Conservation (phyloP, 1,140 invertebrate species). For the Drosophila neocordata region DNA sequence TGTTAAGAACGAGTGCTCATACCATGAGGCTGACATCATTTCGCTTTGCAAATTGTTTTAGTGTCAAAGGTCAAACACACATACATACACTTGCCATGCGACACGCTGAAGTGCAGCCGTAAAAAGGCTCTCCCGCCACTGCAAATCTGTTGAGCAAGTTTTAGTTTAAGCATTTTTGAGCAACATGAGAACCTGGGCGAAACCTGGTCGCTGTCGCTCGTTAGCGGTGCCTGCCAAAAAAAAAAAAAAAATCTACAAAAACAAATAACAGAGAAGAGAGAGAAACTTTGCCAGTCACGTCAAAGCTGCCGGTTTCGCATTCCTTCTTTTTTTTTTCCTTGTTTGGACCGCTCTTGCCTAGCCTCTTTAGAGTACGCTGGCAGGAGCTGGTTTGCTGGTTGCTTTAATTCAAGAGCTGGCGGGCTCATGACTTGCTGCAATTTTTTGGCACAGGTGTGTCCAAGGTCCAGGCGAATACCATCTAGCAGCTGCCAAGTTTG, state of each 20-base stretch:
- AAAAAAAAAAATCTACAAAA: not conserved
- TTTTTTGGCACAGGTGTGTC: constrained; percentile 67
- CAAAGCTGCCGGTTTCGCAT: constrained; percentile 68
- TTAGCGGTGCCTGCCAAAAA: constrained; percentile 78
- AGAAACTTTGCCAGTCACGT: constrained; percentile 75
- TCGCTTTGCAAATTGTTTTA: constrained; percentile 78
- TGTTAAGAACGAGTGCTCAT: constrained; percentile 25
- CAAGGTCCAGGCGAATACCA: constrained; percentile 64
- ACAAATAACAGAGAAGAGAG: not conserved
- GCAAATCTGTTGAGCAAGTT: constrained; percentile 76
- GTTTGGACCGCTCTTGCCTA: constrained; percentile 14
- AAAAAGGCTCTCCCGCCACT: constrained; percentile 61
- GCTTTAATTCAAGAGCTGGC: constrained; percentile 60
- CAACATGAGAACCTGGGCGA: constrained; percentile 63
- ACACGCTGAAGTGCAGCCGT: constrained; percentile 67
- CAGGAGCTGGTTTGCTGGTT: constrained; percentile 38
- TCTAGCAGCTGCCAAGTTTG: constrained; percentile 74
- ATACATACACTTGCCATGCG: constrained; percentile 57
- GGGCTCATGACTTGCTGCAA: constrained; percentile 70
- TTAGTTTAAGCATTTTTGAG: constrained; percentile 76
- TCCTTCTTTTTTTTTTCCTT: not conserved
- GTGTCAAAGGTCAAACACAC: constrained; percentile 76
- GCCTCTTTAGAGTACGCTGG: constrained; percentile 30
- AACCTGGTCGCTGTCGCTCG: constrained; percentile 48
- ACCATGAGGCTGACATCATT: constrained; percentile 65